Evolutionary conservation across 2,797 vertebrate species (phyloP).

Genomic region (Malurus leucopterus): DNA sequence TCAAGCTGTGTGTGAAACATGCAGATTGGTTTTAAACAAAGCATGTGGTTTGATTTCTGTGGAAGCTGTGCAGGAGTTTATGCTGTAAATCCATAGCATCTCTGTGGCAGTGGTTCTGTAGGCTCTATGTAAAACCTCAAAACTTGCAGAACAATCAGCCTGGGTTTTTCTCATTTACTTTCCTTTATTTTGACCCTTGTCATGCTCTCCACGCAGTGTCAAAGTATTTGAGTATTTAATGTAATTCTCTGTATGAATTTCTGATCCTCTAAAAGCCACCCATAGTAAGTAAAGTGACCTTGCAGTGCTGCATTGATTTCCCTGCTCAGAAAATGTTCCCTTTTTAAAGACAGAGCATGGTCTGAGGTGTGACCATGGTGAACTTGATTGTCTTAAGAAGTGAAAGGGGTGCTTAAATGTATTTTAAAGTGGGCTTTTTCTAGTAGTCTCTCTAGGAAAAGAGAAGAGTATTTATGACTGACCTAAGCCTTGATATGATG

Average conservation of each 20-base stretch:
- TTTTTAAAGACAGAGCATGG: neutral
- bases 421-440: neutral
- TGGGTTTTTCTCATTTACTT: neutral
- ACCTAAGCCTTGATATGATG: neutral
- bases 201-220: neutral
- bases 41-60: neutral
- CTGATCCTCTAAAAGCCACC: neutral
- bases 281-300: neutral
- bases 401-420: neutral
- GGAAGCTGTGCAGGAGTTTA: neutral
- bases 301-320: conserved; percentile 20
- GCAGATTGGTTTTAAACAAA: neutral
- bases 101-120: neutral
- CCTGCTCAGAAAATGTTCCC: conserved; percentile 16
- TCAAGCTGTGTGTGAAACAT: conserved; percentile 58
- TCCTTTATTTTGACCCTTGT: neutral
- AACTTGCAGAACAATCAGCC: neutral
- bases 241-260: neutral
- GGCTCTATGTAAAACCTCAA: neutral
- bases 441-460: neutral
- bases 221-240: neutral
- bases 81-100: neutral
- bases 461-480: neutral
- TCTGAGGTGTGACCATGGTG: neutral
- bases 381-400: neutral